Conservation (phyloP, 2,113 vertebrate genomes). For the Deroptyus accipitrinus region DNA sequence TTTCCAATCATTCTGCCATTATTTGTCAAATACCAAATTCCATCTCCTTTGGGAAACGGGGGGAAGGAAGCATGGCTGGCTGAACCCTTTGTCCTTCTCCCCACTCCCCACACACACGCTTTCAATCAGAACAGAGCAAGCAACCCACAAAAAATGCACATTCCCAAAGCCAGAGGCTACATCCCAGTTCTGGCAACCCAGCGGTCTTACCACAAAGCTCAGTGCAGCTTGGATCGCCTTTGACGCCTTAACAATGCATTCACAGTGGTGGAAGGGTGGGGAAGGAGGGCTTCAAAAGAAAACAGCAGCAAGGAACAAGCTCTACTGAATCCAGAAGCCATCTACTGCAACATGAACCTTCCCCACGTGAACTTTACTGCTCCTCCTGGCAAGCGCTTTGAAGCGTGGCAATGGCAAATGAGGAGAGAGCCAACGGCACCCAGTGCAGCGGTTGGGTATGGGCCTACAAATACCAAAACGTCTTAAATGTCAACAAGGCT, state of each 20-base stretch:
- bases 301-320: slow-evolving; percentile 15
- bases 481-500: not conserved
- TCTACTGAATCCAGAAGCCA: slow-evolving; percentile 18
- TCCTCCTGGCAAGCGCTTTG: not conserved
- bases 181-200: not conserved
- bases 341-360: not conserved
- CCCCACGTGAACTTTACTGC: not conserved
- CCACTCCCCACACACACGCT: not conserved
- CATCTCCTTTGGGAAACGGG: not conserved
- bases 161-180: slow-evolving; percentile 24
- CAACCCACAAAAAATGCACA: slow-evolving; percentile 48
- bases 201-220: slow-evolving; percentile 33
- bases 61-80: not conserved
- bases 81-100: slow-evolving; percentile 39
- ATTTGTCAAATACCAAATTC: slow-evolving; percentile 33
- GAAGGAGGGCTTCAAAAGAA: slow-evolving; percentile 21
- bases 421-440: not conserved
- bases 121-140: slow-evolving; percentile 16
- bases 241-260: slow-evolving; percentile 34
- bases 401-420: not conserved
- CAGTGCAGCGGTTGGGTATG: rapidly evolving
- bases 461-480: not conserved
- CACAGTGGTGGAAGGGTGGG: not conserved
- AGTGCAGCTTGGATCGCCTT: not conserved
- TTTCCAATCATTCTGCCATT: not conserved